Evolutionary conservation across 2,113 vertebrate genomes (phyloP).

Genomic region (Chloropsis cyanopogon): DNA sequence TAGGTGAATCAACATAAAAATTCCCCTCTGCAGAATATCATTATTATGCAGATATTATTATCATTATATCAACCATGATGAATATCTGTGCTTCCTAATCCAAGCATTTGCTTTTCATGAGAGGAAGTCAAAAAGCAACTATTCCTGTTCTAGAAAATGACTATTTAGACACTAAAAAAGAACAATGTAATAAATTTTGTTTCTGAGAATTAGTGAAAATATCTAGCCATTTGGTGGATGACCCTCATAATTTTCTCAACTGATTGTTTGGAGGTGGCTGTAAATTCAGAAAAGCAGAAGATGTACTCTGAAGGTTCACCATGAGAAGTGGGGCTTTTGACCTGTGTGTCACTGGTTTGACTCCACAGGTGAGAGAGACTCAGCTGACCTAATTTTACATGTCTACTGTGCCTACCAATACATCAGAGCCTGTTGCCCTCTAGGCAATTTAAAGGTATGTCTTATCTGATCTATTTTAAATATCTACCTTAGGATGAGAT

Average conservation of each 20-base stretch:
- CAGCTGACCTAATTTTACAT: background rate
- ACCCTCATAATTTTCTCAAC: background rate
- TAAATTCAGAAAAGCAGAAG: background rate
- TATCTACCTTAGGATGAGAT: background rate
- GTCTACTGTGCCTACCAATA: background rate
- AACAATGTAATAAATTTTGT: background rate
- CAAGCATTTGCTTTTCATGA: background rate
- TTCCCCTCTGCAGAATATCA: background rate
- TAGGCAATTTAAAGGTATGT: background rate
- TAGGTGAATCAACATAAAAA: background rate
- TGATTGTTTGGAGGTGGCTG: background rate
- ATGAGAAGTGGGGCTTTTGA: background rate
- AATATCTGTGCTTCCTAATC: background rate
- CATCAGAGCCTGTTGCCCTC: background rate
- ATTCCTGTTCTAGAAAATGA: background rate
- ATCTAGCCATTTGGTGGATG: background rate
- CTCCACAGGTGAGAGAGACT: background rate
- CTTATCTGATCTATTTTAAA: slow-evolving; percentile 24
- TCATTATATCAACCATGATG: background rate
- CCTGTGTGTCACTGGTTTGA: background rate
- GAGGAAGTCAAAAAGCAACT: background rate
- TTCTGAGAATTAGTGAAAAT: background rate
- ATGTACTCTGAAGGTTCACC: background rate
- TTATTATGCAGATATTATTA: background rate
- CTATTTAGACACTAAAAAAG: background rate